Base-by-base conservation (phyloP, 2,888 invertebrate species). In the Stramonita haemastoma region DNA sequence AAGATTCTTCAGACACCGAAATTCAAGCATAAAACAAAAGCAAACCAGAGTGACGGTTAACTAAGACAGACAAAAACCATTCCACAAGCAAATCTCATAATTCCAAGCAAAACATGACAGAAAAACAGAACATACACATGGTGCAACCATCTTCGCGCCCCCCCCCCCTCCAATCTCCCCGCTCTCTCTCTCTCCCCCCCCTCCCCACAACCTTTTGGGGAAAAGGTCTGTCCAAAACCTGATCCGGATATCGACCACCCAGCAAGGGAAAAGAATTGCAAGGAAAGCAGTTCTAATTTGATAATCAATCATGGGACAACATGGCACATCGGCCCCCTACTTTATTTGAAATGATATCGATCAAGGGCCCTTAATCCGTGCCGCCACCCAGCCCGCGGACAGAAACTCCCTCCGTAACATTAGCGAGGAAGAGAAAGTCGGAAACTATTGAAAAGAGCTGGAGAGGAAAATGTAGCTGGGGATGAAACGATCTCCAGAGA, bases 241-340 rank as follows among this genome's bases (percentile, higher is more conserved):
- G 77, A 32, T 79, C 34, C 77, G 13, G 4, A 13, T 34, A 79
- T 79, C 34, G 77, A 79, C 32, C 34, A 79, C 13, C 17, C n/a
- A 57, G 26, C 29, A 22, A 26, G 56, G 56, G 29, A 56, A 84
- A 29, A 32, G 77, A 79, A 79, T 29, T 79, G 77, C 84, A 84
- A 29, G 57, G n/a, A 84, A 84, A 84, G 84, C 57, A 84, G 84
- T 84, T 84, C 84, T 84, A 84, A 84, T 84, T 84, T 84, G 84
- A 84, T 57, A 84, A 84, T 84, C 84, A 56, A 84, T 84, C 84
- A 84, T 84, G 57, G 17, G 5, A 84, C 84, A 84, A 84, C 84
- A 84, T 84, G 84, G 56, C 84, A 84, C 57, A 57, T 29, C 84
- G 84, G 56, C n/a, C 84, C n/a, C 22, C 46, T 46, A 84, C 56